Evolutionary conservation across 64 coral and sea anemone genomes (phyloP), one percentile per base, ranked within the genome.

Genomic region (Stichodactyla mertensii): DNA sequence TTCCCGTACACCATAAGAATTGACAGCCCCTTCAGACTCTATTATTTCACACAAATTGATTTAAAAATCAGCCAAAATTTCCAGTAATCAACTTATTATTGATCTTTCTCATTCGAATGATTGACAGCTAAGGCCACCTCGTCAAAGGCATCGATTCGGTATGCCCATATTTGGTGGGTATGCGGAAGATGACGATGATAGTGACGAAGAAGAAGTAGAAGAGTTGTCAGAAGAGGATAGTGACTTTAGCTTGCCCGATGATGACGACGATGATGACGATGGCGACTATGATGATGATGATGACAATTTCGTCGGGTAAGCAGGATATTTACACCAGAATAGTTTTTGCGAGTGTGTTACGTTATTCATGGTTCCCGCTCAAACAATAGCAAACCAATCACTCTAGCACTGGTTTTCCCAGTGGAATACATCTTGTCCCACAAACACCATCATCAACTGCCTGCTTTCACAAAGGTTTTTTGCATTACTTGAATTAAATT

Each of bases 241-340:
- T 16, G 69, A 74, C 23, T 9, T 24, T 20, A 62, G 83, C 16
- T 10, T 27, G 27, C 54, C 83, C 6, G 36, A 82, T 86, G 74
- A 86, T 4, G 84, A 86, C 28, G 84, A 81, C 78, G 77, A 91
- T 61, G 89, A 86, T 61, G 88, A 77, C 5, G 88, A 90, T 57
- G 81, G 58, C 23, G 89, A 85, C 1, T 61, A 78, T 52, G 88
- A 85, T 9, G 80, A 83, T 16, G 24, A 74, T 23, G 69, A 74
- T 13, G 12, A 10, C 24, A 64, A 56, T 4, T 64, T 6, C 61
- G 31, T 36, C 31, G 31, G 31, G 31, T 36, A 36, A 36, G 31
- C 31, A 36, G 31, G 31, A 36, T 36, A 36, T 36, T 36, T 36
- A 36, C 31, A 36, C 2, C 31, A 36, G 31, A 36, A 36, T 36